Evolutionary conservation across 2,113 vertebrate genomes (phyloP).

Genomic region (Vireo altiloquus): DNA sequence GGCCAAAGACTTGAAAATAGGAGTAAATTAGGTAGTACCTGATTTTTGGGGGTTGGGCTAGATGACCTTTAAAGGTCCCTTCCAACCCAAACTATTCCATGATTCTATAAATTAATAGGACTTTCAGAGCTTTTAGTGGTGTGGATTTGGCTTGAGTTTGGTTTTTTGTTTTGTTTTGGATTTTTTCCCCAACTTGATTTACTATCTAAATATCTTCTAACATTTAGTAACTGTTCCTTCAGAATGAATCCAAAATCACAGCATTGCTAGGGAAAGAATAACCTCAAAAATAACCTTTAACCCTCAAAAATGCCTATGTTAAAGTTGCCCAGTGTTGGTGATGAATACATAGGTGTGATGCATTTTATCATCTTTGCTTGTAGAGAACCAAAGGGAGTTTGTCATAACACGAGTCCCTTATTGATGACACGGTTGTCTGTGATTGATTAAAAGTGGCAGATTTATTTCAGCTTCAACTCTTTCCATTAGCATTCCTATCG

Average conservation of each 20-base stretch:
- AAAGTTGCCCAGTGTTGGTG: background rate
- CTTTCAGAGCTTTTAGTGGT: background rate
- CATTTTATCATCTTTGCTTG: conserved; percentile 4
- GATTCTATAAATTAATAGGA: background rate
- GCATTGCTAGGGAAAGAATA: background rate
- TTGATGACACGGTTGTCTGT: conserved; percentile 59
- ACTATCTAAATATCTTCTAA: background rate
- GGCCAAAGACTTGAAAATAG: background rate
- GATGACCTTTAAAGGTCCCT: background rate
- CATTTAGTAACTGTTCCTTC: background rate
- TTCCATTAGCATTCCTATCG: conserved; percentile 69
- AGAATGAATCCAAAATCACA: background rate
- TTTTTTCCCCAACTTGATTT: background rate
- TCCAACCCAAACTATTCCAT: background rate
- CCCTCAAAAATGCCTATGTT: background rate
- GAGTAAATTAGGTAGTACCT: background rate
- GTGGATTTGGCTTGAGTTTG: background rate
- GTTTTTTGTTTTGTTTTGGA: background rate
- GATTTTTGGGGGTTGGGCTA: background rate
- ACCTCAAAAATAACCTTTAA: background rate
- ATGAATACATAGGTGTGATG: background rate
- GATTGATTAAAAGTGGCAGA: conserved; percentile 74
- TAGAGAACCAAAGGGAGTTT: conserved; percentile 25
- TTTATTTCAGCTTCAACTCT: conserved; percentile 72
- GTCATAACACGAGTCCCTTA: conserved; percentile 26